Percentiles rank a stretch among this genome's conserved stretches.
Evolutionary conservation across 2,113 vertebrate species (phyloP).

Genomic region (Rissa tridactyla): DNA sequence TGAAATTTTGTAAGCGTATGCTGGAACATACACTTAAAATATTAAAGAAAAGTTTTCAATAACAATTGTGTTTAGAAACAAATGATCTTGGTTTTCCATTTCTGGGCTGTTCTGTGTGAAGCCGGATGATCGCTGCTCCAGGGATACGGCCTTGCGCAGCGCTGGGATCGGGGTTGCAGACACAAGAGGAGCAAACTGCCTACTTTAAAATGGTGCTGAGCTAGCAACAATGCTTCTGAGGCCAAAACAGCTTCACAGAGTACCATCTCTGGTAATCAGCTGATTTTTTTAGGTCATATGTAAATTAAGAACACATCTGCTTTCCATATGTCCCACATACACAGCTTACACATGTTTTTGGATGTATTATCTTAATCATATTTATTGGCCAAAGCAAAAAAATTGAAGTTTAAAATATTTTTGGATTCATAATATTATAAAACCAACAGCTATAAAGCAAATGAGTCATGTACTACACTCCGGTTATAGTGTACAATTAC

Average conservation of each 20-base stretch:
- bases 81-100: constrained; percentile 5
- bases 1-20: neutral
- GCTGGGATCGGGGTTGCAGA: neutral
- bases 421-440: constrained; percentile 50
- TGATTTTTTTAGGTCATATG: constrained; percentile 71
- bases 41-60: neutral
- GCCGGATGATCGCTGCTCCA: neutral
- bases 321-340: constrained; percentile 84
- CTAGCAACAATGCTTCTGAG: constrained; percentile 25
- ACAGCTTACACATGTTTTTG: constrained; percentile 83
- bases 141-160: neutral
- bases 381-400: constrained; percentile 86
- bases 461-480: constrained; percentile 24
- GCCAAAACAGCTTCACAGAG: constrained; percentile 61
- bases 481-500: constrained; percentile 9
- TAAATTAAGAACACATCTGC: constrained; percentile 85
- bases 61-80: constrained; percentile 28
- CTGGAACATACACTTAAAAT: neutral
- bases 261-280: constrained; percentile 71
- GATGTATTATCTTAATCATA: constrained; percentile 91
- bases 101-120: neutral
- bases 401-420: constrained; percentile 50
- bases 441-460: constrained; percentile 52
- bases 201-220: constrained; percentile 57
- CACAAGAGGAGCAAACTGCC: neutral